Evolutionary conservation across 2,113 vertebrate genomes (phyloP).

Genomic region (Pipa parva): DNA sequence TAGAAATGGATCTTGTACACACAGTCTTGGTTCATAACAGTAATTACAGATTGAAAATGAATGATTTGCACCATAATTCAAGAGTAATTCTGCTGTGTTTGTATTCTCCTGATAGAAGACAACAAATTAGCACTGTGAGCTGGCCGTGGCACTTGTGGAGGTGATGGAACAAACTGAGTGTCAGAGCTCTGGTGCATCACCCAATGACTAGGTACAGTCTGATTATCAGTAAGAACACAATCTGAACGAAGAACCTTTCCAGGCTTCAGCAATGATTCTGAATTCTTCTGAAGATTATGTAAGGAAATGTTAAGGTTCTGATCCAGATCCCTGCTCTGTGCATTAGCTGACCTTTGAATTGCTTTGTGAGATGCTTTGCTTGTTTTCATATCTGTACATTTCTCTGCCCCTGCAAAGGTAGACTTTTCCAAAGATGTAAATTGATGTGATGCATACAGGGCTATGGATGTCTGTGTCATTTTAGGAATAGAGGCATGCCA

Average conservation of each 20-base stretch:
- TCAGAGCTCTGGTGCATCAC: neutral
- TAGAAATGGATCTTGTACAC: too few species aligned
- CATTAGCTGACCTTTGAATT: neutral
- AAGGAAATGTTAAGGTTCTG: neutral
- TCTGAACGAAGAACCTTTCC: neutral
- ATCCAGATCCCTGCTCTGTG: neutral
- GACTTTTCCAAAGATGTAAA: neutral
- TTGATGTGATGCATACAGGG: neutral
- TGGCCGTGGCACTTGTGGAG: constrained; percentile 9
- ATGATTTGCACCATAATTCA: too few species aligned
- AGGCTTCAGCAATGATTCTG: neutral
- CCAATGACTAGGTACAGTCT: neutral
- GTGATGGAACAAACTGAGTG: neutral
- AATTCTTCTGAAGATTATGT: neutral
- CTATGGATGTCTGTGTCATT: neutral
- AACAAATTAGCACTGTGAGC: neutral
- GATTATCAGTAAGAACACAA: neutral
- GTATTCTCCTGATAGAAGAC: neutral
- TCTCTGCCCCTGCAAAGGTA: neutral
- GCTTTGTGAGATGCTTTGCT: neutral
- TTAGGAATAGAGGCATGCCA: neutral
- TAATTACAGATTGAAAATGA: too few species aligned
- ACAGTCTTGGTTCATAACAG: too few species aligned
- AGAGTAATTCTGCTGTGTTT: neutral
- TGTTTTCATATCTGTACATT: neutral